Base-by-base conservation (phyloP, 2,888 invertebrate species). In the Loripinus fragilis region DNA sequence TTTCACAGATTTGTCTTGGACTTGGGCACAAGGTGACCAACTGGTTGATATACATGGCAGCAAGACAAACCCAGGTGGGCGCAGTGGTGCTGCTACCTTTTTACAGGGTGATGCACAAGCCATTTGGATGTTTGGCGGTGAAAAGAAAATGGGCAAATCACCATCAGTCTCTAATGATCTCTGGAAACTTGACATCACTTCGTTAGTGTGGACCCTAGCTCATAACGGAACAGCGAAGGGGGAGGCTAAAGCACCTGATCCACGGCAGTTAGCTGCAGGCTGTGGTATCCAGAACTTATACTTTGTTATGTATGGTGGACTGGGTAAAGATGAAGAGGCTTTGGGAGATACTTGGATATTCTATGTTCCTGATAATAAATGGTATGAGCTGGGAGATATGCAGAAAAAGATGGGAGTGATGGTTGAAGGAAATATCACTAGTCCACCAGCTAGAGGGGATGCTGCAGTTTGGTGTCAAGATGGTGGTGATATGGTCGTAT, bases 41-140 rank as follows among this genome's bases (percentile, higher is more conserved):
- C 75, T 66, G 3, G 86, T 82, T 10, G 85, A 87, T 72, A 69
- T 69, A n/a, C 50, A 71, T 3, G 69, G 78, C 15, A 68, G 80
- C 8, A 41, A 65, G 7, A 70, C 73, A 2, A 67, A 83, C 42
- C 90, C 90, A 38, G 90, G 90, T 7, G 87, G 88, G 8, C 82
- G 90, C 35, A 86, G 87, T 79, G 90, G 90, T 7, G 84, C 86
- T 50, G 81, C 86, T 33, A 76, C 78, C 7, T 90, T 90, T 89
- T 74, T 77, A 25, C 86, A 86, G 30, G 35, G 42, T 17, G 67
- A 76, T 60, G 15, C 7, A 12, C 80, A 80, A 67, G 80, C 73
- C 38, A 69, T 88, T 10, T 90, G 87, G 88, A 73, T 90, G 80
- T 90, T 90, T 86, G 90, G 90, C 35, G 91, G 90, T n/a, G 75